Conservation (phyloP, 2,888 invertebrate genomes). For the Agrochola lota region DNA sequence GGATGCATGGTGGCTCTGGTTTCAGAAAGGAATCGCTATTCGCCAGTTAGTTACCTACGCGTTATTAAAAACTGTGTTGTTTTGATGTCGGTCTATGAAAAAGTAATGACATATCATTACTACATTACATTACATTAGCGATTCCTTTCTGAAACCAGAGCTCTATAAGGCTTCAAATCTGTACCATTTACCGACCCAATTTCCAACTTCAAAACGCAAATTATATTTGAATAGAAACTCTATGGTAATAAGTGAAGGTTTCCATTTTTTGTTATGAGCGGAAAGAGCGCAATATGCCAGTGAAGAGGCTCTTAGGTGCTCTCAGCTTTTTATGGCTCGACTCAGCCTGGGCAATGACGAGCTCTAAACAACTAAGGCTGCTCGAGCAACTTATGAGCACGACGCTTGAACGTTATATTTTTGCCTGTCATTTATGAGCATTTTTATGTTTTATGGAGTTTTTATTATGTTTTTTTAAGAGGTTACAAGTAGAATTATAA, state of each 20-base stretch:
- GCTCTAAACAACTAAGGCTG: conserved; percentile 82
- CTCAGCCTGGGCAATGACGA: conserved; percentile 68
- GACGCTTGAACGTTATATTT: conserved; percentile 64
- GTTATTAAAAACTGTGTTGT: too few relatives aligned
- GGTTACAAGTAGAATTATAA: neutral
- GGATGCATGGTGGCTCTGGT: too few relatives aligned
- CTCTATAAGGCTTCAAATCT: neutral
- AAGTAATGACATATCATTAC: too few relatives aligned
- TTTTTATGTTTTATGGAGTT: conserved; percentile 1
- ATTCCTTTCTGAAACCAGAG: neutral
- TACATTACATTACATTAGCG: too few relatives aligned
- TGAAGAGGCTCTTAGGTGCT: conserved; percentile 74
- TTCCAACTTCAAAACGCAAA: conserved; percentile 60
- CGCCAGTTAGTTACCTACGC: too few relatives aligned
- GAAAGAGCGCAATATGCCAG: conserved; percentile 81
- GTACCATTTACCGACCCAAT: conserved; percentile 21
- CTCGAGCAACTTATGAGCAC: conserved; percentile 77
- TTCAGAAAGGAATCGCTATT: too few relatives aligned
- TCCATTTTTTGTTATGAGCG: conserved; percentile 73
- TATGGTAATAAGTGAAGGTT: conserved; percentile 71
- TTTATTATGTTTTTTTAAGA: neutral
- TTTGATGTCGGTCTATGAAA: too few relatives aligned
- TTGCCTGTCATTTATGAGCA: conserved; percentile 60
- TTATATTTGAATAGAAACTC: conserved; percentile 73
- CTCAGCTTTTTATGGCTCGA: conserved; percentile 78